phyloP scores from a whole-genome alignment of 2,113 vertebrate genomes.

The Lates calcarifer region DNA sequence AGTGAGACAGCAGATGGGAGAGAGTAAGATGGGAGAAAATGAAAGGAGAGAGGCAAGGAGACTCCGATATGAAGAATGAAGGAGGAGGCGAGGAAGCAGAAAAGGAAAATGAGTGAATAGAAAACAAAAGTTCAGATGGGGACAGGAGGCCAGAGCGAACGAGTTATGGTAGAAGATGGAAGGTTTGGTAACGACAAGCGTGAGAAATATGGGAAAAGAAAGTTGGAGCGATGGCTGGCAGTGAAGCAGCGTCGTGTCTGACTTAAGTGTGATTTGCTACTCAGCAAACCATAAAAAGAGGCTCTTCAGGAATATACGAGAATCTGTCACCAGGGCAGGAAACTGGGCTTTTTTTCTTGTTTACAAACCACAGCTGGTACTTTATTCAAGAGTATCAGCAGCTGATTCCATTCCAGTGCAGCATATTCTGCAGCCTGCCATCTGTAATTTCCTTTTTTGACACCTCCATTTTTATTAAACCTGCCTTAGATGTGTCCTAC shows the following conservation, averaged over 20 bases:
- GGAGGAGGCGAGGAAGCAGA: not conserved
- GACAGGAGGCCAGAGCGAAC: not conserved
- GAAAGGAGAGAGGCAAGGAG: conserved; percentile 22
- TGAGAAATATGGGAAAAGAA: conserved; percentile 12
- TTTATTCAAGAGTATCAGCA: conserved; percentile 33
- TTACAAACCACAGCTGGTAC: conserved; percentile 22
- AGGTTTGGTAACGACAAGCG: not conserved
- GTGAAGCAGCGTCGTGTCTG: conserved; percentile 28
- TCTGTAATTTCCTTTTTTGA: not conserved
- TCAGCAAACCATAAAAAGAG: conserved; percentile 52
- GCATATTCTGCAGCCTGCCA: not conserved
- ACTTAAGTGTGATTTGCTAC: conserved; percentile 63
- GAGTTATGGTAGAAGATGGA: conserved; percentile 7
- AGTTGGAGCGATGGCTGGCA: not conserved
- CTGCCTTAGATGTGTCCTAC: not conserved
- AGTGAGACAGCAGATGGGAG: conserved; percentile 56
- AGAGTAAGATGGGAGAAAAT: conserved; percentile 24
- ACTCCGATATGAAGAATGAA: conserved; percentile 4
- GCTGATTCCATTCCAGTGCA: conserved; percentile 7
- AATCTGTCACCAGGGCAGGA: conserved; percentile 35
- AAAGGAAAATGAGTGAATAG: not conserved
- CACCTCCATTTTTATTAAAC: not conserved
- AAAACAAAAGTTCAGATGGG: conserved; percentile 26
- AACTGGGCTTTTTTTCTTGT: not conserved
- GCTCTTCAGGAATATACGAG: conserved; percentile 33